Evolutionary conservation across 2,797 vertebrate genomes (phyloP).

Genomic region (Chaetophractus vellerosus): DNA sequence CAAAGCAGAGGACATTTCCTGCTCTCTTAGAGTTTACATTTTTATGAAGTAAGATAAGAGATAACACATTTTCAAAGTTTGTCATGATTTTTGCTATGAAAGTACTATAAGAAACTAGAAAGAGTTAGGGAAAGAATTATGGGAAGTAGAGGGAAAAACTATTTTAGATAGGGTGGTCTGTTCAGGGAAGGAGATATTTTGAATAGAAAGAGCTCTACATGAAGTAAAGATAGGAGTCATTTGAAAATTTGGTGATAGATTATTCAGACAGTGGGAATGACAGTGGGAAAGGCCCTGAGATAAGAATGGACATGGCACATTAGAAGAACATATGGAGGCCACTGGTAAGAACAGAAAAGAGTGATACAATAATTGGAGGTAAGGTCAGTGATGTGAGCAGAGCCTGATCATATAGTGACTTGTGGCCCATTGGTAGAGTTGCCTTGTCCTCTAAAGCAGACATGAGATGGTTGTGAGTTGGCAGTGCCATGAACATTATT

Average conservation of each 20-base stretch:
- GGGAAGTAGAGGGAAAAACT: neutral
- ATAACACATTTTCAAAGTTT: neutral
- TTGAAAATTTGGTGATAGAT: neutral
- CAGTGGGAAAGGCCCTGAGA: neutral
- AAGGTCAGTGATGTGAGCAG: neutral
- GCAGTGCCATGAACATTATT: neutral
- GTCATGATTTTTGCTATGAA: neutral
- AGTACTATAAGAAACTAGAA: neutral
- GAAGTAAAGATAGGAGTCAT: neutral
- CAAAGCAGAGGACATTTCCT: neutral
- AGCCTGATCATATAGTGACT: neutral
- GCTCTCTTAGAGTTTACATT: neutral
- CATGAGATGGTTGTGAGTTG: neutral
- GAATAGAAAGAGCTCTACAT: neutral
- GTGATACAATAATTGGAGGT: neutral
- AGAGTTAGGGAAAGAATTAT: neutral
- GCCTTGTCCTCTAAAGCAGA: neutral
- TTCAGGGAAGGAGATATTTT: neutral
- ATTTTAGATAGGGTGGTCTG: neutral
- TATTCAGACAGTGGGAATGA: neutral
- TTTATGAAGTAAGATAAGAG: neutral
- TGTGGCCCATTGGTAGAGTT: neutral
- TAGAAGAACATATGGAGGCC: neutral
- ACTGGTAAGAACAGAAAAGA: neutral
- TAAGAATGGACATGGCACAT: neutral